Conservation (phyloP, 2,797 vertebrate species). For the Tragopan temminckii region DNA sequence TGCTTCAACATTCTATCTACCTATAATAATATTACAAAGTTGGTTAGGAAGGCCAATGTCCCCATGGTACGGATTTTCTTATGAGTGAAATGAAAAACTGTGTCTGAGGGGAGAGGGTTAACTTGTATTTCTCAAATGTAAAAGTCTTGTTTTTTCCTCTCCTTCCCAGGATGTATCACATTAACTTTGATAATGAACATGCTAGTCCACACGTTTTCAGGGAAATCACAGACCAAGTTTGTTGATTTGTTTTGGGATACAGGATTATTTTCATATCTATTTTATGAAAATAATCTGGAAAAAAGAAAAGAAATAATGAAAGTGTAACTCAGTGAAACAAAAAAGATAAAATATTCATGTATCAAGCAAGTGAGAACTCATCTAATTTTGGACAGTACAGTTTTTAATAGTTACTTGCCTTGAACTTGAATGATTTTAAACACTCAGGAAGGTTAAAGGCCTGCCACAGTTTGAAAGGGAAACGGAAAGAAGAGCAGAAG, state of each 20-base stretch:
- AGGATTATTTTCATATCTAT: not conserved
- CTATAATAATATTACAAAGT: not conserved
- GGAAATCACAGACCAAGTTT: not conserved
- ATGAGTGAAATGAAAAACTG: not conserved
- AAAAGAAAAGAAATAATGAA: not conserved
- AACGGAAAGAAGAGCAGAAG: not conserved
- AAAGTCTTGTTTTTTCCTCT: not conserved
- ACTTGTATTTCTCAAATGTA: not conserved
- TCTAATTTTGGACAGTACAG: fast-evolving
- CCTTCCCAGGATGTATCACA: not conserved
- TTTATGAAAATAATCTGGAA: not conserved
- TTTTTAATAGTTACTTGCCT: not conserved
- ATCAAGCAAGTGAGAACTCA: not conserved
- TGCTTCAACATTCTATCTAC: not conserved
- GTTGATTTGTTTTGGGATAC: not conserved
- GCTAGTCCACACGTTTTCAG: not conserved
- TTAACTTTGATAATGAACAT: not conserved
- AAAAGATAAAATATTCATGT: not conserved
- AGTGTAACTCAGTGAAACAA: not conserved
- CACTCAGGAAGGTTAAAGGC: not conserved
- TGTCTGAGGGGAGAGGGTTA: not conserved
- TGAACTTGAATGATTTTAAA: not conserved
- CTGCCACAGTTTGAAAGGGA: not conserved
- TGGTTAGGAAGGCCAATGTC: not conserved
- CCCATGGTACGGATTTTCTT: not conserved